A percentile compares a stretch with the other conserved stretches of the same genome.
phyloP scores from a whole-genome alignment of 2,797 vertebrate genomes.

The Vultur gryphus region DNA sequence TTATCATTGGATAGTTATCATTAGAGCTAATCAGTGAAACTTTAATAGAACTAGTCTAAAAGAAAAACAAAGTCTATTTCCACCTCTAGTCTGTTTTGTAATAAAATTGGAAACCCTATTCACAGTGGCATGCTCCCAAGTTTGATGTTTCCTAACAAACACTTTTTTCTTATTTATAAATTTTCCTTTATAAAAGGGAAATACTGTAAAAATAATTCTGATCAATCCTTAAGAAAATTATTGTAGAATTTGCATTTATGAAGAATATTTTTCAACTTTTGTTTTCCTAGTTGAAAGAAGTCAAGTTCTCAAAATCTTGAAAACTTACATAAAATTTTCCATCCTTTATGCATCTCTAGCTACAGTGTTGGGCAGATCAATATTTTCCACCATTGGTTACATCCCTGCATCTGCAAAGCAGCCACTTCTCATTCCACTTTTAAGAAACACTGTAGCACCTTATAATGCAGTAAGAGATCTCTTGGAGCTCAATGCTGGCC shows the following conservation, averaged over 20 bases:
- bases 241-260: not conserved
- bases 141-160: not conserved
- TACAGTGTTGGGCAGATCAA: not conserved
- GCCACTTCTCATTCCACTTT: not conserved
- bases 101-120: not conserved
- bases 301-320: not conserved
- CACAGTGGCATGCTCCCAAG: not conserved
- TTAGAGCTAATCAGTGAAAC: not conserved
- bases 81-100: not conserved
- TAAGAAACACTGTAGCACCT: not conserved
- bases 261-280: not conserved
- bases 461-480: not conserved
- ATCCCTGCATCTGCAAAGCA: not conserved
- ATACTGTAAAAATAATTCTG: not conserved
- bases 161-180: not conserved
- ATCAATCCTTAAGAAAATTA: not conserved
- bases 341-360: not conserved
- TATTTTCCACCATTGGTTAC: not conserved
- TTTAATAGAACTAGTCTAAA: not conserved
- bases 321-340: not conserved
- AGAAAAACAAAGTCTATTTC: not conserved
- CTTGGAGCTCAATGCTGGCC: not conserved
- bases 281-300: not conserved
- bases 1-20: not conserved
- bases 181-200: not conserved